Percentiles rank a stretch among this genome's conserved stretches.
Conservation (phyloP, 2,888 invertebrate species). For the Halictus quadricinctus region DNA sequence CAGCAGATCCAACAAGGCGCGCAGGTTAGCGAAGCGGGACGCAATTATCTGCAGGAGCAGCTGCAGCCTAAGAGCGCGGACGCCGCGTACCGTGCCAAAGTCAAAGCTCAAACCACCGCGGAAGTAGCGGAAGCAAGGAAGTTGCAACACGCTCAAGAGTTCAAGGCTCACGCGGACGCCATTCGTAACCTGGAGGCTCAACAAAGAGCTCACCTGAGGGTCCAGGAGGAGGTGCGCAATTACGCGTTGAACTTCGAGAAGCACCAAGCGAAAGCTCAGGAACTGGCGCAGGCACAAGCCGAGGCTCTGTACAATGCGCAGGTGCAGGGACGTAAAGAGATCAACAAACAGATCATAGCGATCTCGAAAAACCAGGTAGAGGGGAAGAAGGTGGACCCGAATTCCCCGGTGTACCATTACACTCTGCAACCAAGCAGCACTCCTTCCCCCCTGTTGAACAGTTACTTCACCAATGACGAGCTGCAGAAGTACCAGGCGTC, state of each 20-base stretch:
- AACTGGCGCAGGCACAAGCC: conserved; percentile 79
- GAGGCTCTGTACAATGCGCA: conserved; percentile 77
- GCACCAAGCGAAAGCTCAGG: conserved; percentile 79
- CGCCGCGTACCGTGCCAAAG: conserved; percentile 75
- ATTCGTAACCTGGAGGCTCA: conserved; percentile 79
- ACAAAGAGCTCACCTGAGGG: conserved; percentile 77
- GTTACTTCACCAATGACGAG: conserved; percentile 75
- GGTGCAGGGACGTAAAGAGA: conserved; percentile 75
- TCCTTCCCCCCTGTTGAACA: conserved; percentile 72
- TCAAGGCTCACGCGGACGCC: conserved; percentile 80
- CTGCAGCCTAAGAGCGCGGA: conserved; percentile 76
- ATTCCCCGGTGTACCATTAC: conserved; percentile 78
- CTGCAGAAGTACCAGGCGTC: conserved; percentile 77
- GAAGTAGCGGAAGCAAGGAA: conserved; percentile 78
- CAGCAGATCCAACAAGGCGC: conserved; percentile 79
- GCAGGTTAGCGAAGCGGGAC: conserved; percentile 79
- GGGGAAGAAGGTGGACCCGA: conserved; percentile 75
- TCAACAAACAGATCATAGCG: conserved; percentile 76
- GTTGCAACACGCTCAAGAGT: conserved; percentile 78
- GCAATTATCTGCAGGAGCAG: conserved; percentile 74
- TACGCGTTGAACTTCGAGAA: conserved; percentile 78
- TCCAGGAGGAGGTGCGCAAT: conserved; percentile 78
- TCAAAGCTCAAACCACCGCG: conserved; percentile 77
- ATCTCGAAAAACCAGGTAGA: conserved; percentile 76
- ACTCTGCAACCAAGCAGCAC: conserved; percentile 70